Percentiles rank a stretch among this genome's conserved stretches.
phyloP scores from a whole-genome alignment of 2,888 invertebrate species.

The Ceramica pisi region DNA sequence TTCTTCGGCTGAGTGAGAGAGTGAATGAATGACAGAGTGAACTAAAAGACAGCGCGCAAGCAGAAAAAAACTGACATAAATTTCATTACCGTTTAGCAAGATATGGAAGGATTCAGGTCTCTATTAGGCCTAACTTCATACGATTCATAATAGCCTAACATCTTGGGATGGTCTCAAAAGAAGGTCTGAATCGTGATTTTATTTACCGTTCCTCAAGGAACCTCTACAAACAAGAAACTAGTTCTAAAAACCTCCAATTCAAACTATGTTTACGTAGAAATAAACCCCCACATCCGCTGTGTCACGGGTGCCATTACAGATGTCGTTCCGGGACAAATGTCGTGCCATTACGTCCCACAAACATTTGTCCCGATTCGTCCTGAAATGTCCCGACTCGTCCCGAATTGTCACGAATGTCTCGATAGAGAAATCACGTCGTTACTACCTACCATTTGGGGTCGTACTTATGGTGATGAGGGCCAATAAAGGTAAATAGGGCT shows the following conservation, averaged over 20 bases:
- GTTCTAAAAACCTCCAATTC: background rate
- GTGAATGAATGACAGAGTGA: too few species aligned
- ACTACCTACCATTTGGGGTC: conserved; percentile 3
- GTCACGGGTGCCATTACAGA: conserved; percentile 10
- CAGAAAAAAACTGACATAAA: too few species aligned
- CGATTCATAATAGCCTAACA: too few species aligned
- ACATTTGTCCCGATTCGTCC: background rate
- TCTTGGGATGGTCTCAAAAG: too few species aligned
- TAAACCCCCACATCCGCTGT: background rate
- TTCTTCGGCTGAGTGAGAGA: too few species aligned
- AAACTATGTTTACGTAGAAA: background rate
- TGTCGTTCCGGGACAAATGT: conserved; percentile 16
- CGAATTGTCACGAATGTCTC: conserved; percentile 3
- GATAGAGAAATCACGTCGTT: conserved; percentile 4
- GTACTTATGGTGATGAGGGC: conserved; percentile 12
- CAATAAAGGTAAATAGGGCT: background rate
- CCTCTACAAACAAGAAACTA: too few species aligned
- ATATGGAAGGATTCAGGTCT: too few species aligned
- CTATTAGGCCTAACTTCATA: too few species aligned
- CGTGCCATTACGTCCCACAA: conserved; percentile 19
- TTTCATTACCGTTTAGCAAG: too few species aligned
- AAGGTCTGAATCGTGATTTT: too few species aligned
- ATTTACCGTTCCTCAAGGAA: too few species aligned
- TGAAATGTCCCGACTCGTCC: background rate
- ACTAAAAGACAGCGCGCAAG: too few species aligned